Evolutionary conservation across 2,113 vertebrate species (phyloP), one percentile per base, ranked within the genome.

Genomic region (Zeus faber): DNA sequence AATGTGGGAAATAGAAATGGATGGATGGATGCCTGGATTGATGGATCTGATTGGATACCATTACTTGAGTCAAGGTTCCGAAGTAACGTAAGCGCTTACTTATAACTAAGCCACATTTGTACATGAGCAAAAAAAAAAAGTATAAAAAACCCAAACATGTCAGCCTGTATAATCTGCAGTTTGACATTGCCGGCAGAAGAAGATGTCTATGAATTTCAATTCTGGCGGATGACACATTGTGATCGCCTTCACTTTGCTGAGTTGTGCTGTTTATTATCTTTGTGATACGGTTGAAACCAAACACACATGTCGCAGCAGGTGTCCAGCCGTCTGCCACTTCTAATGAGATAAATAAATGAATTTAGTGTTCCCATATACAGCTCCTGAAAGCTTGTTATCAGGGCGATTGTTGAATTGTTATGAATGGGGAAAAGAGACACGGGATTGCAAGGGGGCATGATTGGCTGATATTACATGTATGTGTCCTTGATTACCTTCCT

Each of bases 401-500:
- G 92, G 93, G 92, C 91, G 92, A 96, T 95, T 95, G 93, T 95
- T 92, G 91, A 89, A 91, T 90, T 92, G 90, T 94, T 93, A 90
- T 92, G 93, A 95, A 93, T 91, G 90, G 85, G 90, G 87, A 31
- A 91, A 89, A 89, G 91, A 83, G 84, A 91, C 90, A 88, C 90
- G 76, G 88, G 91, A 92, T 90, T 88, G 89, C 88, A 85, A 89
- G 90, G 87, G 89, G 87, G 82, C 93, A 91, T 94, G 94, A 95
- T 94, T 96, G 94, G 93, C 94, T 95, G 95, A 93, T 95, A 93
- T 93, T 95, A 96, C 95, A 97, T 94, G 91, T 97, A 97, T 94
- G 91, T 97, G 96, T 96, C 97, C 97, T 96, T 98, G 95, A 98
- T 99, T 98, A 98, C 95, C 93, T 96, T 97, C 91, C 92, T 89